A percentile compares a stretch with the other conserved stretches of the same genome.
Evolutionary conservation across 2,888 invertebrate species (phyloP).

Genomic region (Macrophya annulata): DNA sequence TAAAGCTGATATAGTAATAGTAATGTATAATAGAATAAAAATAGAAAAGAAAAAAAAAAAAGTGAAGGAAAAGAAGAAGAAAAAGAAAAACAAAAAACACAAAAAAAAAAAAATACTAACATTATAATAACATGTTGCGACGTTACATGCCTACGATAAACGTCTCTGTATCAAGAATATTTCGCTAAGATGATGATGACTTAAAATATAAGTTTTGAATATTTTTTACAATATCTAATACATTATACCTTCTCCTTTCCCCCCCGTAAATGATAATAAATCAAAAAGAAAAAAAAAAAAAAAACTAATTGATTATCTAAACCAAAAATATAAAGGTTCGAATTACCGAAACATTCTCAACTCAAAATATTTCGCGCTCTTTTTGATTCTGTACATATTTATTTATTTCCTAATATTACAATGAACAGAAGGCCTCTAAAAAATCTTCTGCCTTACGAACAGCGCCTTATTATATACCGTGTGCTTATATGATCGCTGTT

Average conservation of each 20-base stretch:
- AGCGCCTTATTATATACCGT: no score
- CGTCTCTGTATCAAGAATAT: slow-evolving; percentile 74
- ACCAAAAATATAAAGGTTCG: no score
- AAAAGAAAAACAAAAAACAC: slow-evolving; percentile 51
- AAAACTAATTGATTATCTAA: no score
- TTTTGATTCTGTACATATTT: no score
- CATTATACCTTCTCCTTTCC: background rate
- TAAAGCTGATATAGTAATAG: slow-evolving; percentile 63
- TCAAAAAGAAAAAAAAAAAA: no score
- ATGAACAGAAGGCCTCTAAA: no score
- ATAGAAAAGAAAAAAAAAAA: background rate
- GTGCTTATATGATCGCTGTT: no score
- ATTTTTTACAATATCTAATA: slow-evolving; percentile 74
- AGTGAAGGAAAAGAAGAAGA: background rate
- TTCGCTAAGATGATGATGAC: slow-evolving; percentile 71
- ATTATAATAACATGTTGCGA: slow-evolving; percentile 7
- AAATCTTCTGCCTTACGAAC: no score
- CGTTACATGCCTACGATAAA: slow-evolving; percentile 40
- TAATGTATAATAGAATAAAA: slow-evolving; percentile 50
- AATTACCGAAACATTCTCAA: no score
- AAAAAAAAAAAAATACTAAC: background rate
- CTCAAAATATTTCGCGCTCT: no score
- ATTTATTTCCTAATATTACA: no score
- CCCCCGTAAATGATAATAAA: background rate
- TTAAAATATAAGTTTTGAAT: slow-evolving; percentile 79